Evolutionary conservation across 2,113 vertebrate genomes (phyloP).

Genomic region (Enhydra lutris): DNA sequence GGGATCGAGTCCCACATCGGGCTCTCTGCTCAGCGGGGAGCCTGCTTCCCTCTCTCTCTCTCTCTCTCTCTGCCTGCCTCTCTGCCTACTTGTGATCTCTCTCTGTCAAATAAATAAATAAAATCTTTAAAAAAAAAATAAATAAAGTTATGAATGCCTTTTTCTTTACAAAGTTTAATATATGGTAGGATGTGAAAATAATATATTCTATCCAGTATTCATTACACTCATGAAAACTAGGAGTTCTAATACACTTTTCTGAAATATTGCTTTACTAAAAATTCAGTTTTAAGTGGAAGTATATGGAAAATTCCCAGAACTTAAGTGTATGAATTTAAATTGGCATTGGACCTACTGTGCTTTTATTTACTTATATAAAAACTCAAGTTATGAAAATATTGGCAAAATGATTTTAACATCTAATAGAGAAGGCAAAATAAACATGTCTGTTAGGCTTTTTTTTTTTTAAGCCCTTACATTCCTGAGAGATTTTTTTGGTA

Average conservation of each 20-base stretch:
- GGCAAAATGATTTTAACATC: conserved; percentile 4
- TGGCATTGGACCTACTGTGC: neutral
- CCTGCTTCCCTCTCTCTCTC: too few species aligned
- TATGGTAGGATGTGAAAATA: neutral
- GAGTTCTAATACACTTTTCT: neutral
- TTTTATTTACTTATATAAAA: neutral
- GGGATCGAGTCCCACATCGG: too few species aligned
- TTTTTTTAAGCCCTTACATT: neutral
- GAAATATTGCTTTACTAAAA: conserved; percentile 34
- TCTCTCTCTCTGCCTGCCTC: too few species aligned
- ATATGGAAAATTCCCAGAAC: neutral
- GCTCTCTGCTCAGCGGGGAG: too few species aligned
- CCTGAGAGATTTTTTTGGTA: neutral
- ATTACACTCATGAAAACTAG: neutral
- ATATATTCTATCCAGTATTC: neutral
- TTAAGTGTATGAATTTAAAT: neutral
- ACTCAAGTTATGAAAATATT: conserved; percentile 20
- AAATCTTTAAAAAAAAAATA: too few species aligned
- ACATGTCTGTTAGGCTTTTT: neutral
- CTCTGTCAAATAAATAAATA: too few species aligned
- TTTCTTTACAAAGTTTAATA: neutral
- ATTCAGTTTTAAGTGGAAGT: neutral
- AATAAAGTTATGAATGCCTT: neutral
- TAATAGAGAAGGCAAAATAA: conserved; percentile 26
- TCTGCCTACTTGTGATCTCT: too few species aligned